Base-by-base conservation (phyloP, 2,888 invertebrate genomes). In the Myopa tessellatipennis region DNA sequence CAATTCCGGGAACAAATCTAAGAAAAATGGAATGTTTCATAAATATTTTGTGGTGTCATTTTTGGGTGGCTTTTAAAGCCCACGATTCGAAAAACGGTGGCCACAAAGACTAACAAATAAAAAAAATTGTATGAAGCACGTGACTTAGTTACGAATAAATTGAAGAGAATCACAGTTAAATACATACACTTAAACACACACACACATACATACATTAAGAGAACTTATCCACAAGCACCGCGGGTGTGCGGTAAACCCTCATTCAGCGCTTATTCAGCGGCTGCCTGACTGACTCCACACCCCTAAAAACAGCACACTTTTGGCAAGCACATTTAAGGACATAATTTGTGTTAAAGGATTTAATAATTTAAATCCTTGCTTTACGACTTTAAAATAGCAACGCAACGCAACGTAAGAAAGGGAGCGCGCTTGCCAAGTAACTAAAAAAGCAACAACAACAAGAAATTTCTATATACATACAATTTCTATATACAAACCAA, bases 401-500 rank as follows among this genome's bases (percentile, higher is more conserved):
- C 63, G 68, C 75, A 18, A n/a, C 58, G 58, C 26, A 26, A 26
- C 26, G 26, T 26, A 26, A 26, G 26, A 45, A 36, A 10, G 55
- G 65, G 26, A 3, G 4, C 10, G 40, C n/a, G 73, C 60, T 58
- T 26, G 18, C n/a, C 45, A 40, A 40, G n/a, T n/a, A 70, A 71
- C 40, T 60, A 52, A 52, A 38, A 40, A 34, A 34, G 36, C 40
- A n/a, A 16, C 40, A 71, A 73, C 72, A 4, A 68, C 26, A 68
- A 73, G 26, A 26, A 26, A 26, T 26, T 26, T 26, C 26, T 26
- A 26, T 26, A 26, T 26, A 26, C 2, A 26, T 26, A 26, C 26
- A 63, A 72, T 40, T 36, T 26, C 10, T 67, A 18, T 18, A 26
- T 69, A 69, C 60, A 73, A 69, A 74, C 77, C 67, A 73, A 77